Evolutionary conservation across 2,797 vertebrate species (phyloP).

Genomic region (Sebastes matsubarae): DNA sequence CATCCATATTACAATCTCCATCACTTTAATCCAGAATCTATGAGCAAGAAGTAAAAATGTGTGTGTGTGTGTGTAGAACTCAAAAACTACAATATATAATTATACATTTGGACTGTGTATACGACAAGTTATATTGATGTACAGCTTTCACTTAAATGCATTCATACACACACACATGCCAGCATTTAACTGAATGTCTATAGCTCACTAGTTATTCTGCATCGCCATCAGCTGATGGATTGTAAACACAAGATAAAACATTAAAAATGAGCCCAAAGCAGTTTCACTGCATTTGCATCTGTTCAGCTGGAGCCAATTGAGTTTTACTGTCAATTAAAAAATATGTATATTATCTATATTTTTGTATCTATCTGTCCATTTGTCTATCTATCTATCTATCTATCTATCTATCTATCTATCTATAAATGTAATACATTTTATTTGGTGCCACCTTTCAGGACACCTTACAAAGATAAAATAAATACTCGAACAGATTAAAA

Average conservation of each 20-base stretch:
- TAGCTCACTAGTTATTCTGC: constrained; percentile 1
- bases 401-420: background rate
- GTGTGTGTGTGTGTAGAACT: background rate
- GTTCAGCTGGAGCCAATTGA: background rate
- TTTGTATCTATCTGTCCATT: background rate
- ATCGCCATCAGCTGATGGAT: background rate
- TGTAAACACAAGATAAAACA: constrained; percentile 22
- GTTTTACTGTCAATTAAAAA: constrained; percentile 8
- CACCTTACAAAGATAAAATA: too few species aligned
- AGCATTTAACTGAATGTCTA: background rate
- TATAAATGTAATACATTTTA: too few species aligned
- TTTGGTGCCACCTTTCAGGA: too few species aligned
- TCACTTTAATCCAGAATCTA: constrained; percentile 6
- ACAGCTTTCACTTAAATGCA: background rate
- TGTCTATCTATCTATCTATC: background rate
- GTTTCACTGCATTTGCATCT: background rate
- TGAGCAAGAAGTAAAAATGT: background rate
- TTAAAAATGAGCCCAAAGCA: background rate
- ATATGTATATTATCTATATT: background rate
- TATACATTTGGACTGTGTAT: background rate
- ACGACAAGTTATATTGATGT: background rate
- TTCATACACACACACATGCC: background rate
- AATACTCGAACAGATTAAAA: too few species aligned
- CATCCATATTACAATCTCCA: background rate
- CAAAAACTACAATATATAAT: background rate